These are phyloP conservation scores for Neoitamus cyanurus DNA, from an alignment of 2,888 invertebrate species.

Conservation along the genomic window DNA sequence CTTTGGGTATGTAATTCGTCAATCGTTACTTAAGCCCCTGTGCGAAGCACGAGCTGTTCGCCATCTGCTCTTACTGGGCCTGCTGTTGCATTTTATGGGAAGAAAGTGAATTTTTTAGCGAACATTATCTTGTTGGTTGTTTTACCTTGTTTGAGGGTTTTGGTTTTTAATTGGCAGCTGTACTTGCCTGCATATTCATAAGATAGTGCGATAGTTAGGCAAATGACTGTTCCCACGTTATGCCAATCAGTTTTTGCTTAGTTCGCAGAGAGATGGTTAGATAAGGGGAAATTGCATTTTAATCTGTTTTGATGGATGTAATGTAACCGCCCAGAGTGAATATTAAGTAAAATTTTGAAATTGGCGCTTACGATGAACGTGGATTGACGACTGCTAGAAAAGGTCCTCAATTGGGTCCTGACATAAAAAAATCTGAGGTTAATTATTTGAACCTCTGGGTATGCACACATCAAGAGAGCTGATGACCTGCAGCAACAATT, in stretches of 20 bases:
- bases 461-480: too few species aligned
- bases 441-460: too few species aligned
- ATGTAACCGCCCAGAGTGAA: not conserved
- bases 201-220: not conserved
- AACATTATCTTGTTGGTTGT: not conserved
- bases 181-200: not conserved
- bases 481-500: too few species aligned
- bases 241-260: not conserved
- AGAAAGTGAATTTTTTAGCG: not conserved
- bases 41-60: not conserved
- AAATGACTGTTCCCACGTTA: not conserved
- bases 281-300: not conserved
- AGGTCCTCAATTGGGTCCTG: too few species aligned
- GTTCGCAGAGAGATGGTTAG: not conserved
- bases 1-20: not conserved
- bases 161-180: not conserved
- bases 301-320: not conserved
- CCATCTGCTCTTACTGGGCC: not conserved
- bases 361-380: too few species aligned
- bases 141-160: not conserved
- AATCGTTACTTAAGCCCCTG: not conserved
- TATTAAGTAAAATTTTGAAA: too few species aligned
- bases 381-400: too few species aligned
- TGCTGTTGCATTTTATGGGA: slow-evolving; percentile 1
- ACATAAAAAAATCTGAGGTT: too few species aligned